Conservation (phyloP, 1,140 invertebrate genomes). For the Sinonovacula constricta region DNA sequence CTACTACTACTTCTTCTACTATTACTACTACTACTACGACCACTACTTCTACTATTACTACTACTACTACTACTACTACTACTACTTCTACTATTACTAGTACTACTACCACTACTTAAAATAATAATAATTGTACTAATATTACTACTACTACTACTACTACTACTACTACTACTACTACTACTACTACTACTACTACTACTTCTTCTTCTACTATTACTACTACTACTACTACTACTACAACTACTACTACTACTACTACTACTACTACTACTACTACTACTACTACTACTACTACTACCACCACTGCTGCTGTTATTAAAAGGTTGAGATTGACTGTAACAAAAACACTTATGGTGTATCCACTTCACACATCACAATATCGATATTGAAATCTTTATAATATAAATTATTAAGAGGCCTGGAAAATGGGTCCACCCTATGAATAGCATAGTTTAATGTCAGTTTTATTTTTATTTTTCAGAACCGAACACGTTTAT, state of each 20-base stretch:
- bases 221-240: slow-evolving; percentile 26
- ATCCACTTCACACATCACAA: no score
- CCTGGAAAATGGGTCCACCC: no score
- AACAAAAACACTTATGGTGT: no score
- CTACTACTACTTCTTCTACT: slow-evolving; percentile 6
- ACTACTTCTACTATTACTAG: not conserved
- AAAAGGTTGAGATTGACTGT: no score
- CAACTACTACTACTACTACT: slow-evolving; percentile 26
- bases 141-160: slow-evolving; percentile 3
- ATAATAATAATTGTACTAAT: not conserved
- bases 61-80: not conserved
- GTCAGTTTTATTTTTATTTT: no score
- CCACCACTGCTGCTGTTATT: slow-evolving; percentile 15
- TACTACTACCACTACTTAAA: not conserved
- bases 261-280: slow-evolving; percentile 31
- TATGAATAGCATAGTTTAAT: no score
- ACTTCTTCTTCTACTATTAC: slow-evolving; percentile 17
- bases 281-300: slow-evolving; percentile 18
- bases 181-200: slow-evolving; percentile 8
- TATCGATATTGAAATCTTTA: no score
- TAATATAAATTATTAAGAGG: no score
- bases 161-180: slow-evolving; percentile 3
- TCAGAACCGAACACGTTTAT: no score
- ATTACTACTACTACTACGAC: no score
- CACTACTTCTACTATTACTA: not conserved